A percentile compares a stretch with the other conserved stretches of the same genome.
Conservation (phyloP, 2,113 vertebrate species). For the Perccottus glenii region DNA sequence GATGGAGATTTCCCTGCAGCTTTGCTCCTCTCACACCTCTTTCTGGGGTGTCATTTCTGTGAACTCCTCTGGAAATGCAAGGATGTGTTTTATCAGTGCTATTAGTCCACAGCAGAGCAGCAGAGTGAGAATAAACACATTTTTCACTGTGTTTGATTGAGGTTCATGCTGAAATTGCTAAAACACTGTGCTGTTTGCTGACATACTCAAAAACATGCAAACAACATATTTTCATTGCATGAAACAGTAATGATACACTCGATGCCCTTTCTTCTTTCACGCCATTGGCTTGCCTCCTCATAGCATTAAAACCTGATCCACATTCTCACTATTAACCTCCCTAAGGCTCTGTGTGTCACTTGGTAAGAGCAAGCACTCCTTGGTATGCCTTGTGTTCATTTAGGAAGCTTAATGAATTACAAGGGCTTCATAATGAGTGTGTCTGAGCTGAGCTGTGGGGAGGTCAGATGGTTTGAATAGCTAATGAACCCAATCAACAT, state of each 20-base stretch:
- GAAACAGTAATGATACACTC: too few relatives aligned
- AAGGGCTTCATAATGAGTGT: conserved; percentile 66
- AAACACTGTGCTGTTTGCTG: too few relatives aligned
- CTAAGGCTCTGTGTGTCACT: conserved; percentile 41
- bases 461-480: conserved; percentile 69
- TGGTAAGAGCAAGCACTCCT: conserved; percentile 42
- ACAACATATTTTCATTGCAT: not conserved
- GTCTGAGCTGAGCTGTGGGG: conserved; percentile 56
- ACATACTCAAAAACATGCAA: not conserved
- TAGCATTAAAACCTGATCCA: conserved; percentile 46
- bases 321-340: conserved; percentile 53
- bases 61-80: not conserved
- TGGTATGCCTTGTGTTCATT: conserved; percentile 66
- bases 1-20: conserved; percentile 45
- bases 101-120: not conserved
- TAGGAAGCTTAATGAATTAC: conserved; percentile 75
- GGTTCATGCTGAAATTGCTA: too few relatives aligned
- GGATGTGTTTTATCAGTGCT: not conserved
- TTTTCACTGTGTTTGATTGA: not conserved
- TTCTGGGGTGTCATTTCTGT: conserved; percentile 20
- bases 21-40: conserved; percentile 33
- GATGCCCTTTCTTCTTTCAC: too few relatives aligned
- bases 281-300: conserved; percentile 1
- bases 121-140: too few relatives aligned
- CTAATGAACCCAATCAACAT: conserved; percentile 68